Evolutionary conservation across 2,888 invertebrate species (phyloP).

Genomic region (Clanis bilineata): DNA sequence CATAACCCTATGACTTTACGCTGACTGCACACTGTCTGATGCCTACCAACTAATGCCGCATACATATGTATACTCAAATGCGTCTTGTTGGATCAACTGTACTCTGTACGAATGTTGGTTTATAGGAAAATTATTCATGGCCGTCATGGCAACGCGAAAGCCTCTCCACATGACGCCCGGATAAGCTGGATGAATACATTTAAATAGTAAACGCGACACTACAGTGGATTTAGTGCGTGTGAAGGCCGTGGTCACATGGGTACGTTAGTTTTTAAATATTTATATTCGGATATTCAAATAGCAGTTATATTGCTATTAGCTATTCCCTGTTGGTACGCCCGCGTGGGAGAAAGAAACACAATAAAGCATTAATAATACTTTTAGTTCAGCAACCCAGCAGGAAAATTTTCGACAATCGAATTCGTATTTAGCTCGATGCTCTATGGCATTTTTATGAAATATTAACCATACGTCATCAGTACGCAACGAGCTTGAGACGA

Average conservation of each 20-base stretch:
- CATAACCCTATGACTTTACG: too few species aligned
- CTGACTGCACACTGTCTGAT: too few species aligned
- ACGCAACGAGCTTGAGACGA: too few species aligned
- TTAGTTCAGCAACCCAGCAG: too few species aligned
- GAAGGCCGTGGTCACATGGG: conserved; percentile 60
- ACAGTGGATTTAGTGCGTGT: conserved; percentile 73
- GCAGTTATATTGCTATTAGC: too few species aligned
- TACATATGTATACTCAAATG: background rate
- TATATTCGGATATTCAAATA: background rate
- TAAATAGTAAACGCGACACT: conserved; percentile 80
- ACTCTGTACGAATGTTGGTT: conserved; percentile 47
- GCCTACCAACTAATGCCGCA: background rate
- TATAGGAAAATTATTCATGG: conserved; percentile 75
- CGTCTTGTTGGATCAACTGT: conserved; percentile 13
- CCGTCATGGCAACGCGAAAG: conserved; percentile 62
- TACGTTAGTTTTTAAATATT: background rate
- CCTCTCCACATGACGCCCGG: conserved; percentile 74
- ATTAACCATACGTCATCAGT: too few species aligned
- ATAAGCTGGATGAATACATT: conserved; percentile 81
- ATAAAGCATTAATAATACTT: too few species aligned
- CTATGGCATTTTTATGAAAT: too few species aligned
- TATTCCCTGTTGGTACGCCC: too few species aligned
- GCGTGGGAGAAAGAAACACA: too few species aligned
- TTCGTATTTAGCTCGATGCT: too few species aligned
- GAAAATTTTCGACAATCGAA: too few species aligned